A percentile compares a stretch with the other conserved stretches of the same genome.
phyloP scores from a whole-genome alignment of 2,797 vertebrate genomes.

The Gallirallus australis region DNA sequence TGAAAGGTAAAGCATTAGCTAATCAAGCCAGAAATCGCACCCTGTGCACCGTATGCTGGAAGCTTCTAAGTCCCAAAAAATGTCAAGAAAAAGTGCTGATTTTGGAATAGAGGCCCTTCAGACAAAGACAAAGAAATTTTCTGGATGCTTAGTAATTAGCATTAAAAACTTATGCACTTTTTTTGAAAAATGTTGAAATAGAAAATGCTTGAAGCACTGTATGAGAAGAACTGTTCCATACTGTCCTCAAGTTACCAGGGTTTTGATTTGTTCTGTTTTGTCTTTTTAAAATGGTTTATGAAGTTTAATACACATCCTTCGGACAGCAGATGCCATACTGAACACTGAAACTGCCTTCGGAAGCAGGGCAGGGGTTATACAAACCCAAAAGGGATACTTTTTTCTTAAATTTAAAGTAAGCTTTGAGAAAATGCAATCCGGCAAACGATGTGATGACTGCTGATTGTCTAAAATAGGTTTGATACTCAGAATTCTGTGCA shows the following conservation, averaged over 20 bases:
- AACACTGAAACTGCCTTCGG: background rate
- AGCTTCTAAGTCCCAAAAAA: background rate
- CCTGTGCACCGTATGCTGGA: background rate
- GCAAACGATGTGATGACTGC: background rate
- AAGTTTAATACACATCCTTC: background rate
- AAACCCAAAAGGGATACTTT: background rate
- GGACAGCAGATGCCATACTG: background rate
- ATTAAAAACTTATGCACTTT: background rate
- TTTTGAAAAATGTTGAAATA: background rate
- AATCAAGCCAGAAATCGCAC: constrained; percentile 45
- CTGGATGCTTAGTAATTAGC: background rate
- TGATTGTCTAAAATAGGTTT: background rate
- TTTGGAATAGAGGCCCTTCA: constrained; percentile 18
- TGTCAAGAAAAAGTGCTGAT: background rate
- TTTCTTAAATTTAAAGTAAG: background rate
- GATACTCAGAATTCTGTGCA: background rate
- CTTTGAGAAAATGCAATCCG: background rate
- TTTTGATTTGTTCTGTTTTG: background rate
- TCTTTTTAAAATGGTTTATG: background rate
- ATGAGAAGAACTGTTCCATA: background rate
- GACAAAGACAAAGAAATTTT: constrained; percentile 8
- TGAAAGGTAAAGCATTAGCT: constrained; percentile 61
- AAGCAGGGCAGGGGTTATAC: background rate
- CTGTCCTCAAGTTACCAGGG: background rate
- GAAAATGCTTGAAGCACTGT: background rate